Evolutionary conservation across 2,888 invertebrate species (phyloP), one percentile per base, ranked within the genome.

Genomic region (Nudaria mundana): DNA sequence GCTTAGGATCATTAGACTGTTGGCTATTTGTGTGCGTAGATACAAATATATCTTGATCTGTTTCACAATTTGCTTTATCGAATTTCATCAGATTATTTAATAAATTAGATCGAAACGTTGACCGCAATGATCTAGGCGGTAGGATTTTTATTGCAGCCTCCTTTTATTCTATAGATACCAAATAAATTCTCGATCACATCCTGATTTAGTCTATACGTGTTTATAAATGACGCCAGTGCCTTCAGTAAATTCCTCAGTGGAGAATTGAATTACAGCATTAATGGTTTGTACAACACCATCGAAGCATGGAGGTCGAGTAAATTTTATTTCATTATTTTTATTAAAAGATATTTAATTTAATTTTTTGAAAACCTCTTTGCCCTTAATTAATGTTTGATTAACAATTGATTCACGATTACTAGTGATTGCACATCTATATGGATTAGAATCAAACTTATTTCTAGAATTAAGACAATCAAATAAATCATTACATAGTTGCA

Each of bases 111-210:
- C 46, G 33, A 29, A 53, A 53, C 29, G 40, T 36, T 12, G 52
- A 31, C 24, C 56, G 20, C 24, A 52, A 40, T 8, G 6, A 14
- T 40, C 31, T 40, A 12, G 49, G 25, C n/a, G 33, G 48, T 48
- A 1, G 50, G 55, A 24, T 53, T 56, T 43, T 31, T 40, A 31
- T 53, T 52, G 24, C 40, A 47, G 3, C 53, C 49, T 18, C 41
- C 43, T 39, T 44, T 42, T n/a, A 47, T 42, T 16, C 53, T 32
- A 30, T 40, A 51, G 12, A 51, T 47, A 13, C 44, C 48, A 40
- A 56, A 56, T 25, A 43, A 38, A 42, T 53, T 48, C 44, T 53
- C 33, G 16, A 34, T 34, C 1, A 48, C 47, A 40, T 55, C 52
- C 37, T 55, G 55, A 36, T 49, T 50, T 22, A 52, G 30, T 26